Evolutionary conservation across 2,888 invertebrate species (phyloP).

Genomic region (Epinotia brunnichana): DNA sequence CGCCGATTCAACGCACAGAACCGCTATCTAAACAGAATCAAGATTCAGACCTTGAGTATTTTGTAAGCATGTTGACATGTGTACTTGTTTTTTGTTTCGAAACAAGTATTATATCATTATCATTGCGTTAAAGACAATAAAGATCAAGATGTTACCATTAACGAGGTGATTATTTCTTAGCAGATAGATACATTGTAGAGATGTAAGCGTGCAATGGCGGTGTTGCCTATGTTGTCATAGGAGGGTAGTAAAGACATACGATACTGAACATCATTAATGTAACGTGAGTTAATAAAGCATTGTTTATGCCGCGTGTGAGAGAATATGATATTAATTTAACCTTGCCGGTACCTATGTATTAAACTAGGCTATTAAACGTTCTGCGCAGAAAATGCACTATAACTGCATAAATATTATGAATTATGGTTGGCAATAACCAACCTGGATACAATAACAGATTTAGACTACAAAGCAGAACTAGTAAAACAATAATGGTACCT

Average conservation of each 20-base stretch:
- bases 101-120: constrained; percentile 53
- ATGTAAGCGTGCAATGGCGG: constrained; percentile 8
- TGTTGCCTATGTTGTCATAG: constrained; percentile 34
- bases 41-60: constrained; percentile 46
- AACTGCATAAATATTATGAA: constrained; percentile 14
- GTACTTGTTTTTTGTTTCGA: constrained; percentile 51
- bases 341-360: constrained; percentile 20
- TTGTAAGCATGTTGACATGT: constrained; percentile 55
- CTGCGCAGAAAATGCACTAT: constrained; percentile 10
- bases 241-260: constrained; percentile 23
- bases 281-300: constrained; percentile 39
- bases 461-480: too few relatives aligned
- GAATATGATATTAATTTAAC: constrained; percentile 36
- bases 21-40: constrained; percentile 41
- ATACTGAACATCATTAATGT: constrained; percentile 31
- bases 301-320: constrained; percentile 33
- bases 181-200: constrained; percentile 20
- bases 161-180: constrained; percentile 39
- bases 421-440: background rate
- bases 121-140: constrained; percentile 38
- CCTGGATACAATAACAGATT: too few relatives aligned
- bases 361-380: constrained; percentile 25
- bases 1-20: constrained; percentile 52
- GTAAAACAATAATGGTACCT: background rate
- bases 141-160: constrained; percentile 41